These are phyloP conservation scores for Drosophila lini DNA, from an alignment of 1,140 invertebrate genomes.

Conservation along the genomic window DNA sequence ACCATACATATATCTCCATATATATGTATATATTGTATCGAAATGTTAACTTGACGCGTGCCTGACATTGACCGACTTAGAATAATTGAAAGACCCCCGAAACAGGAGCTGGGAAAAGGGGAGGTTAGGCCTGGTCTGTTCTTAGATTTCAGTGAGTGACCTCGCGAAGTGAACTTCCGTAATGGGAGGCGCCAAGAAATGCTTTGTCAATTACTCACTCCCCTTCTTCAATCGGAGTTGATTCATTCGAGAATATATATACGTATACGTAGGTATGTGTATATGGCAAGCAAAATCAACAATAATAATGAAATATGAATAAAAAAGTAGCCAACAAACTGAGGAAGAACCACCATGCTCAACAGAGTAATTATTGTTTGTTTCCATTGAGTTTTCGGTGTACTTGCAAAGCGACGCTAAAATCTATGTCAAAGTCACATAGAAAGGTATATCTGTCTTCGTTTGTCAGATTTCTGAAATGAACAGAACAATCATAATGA, in stretches of 20 bases:
- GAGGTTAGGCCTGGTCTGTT: conserved; percentile 26
- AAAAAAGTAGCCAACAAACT: conserved; percentile 25
- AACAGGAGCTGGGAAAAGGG: conserved; percentile 36
- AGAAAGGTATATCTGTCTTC: conserved; percentile 25
- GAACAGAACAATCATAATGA: conserved; percentile 17
- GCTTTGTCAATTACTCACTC: conserved; percentile 44
- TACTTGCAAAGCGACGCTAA: conserved; percentile 21
- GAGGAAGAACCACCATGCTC: neutral
- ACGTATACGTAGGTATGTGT: neutral
- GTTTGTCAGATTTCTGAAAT: conserved; percentile 28
- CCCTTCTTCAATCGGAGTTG: conserved; percentile 29
- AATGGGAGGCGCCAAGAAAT: conserved; percentile 44
- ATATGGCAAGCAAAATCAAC: conserved; percentile 18
- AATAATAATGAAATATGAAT: conserved; percentile 34
- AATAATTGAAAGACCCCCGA: conserved; percentile 52
- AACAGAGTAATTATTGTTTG: conserved; percentile 22
- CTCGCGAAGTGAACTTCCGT: conserved; percentile 42
- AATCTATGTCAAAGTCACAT: conserved; percentile 76
- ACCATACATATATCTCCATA: conserved; percentile 10
- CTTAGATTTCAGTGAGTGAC: conserved; percentile 41
- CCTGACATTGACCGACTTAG: conserved; percentile 70
- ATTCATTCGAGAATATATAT: conserved; percentile 18
- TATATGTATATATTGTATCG: conserved; percentile 23
- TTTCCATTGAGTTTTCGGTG: neutral
- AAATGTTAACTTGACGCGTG: conserved; percentile 48